Conservation (phyloP, 2,113 vertebrate species). For the Pipra filicauda region DNA sequence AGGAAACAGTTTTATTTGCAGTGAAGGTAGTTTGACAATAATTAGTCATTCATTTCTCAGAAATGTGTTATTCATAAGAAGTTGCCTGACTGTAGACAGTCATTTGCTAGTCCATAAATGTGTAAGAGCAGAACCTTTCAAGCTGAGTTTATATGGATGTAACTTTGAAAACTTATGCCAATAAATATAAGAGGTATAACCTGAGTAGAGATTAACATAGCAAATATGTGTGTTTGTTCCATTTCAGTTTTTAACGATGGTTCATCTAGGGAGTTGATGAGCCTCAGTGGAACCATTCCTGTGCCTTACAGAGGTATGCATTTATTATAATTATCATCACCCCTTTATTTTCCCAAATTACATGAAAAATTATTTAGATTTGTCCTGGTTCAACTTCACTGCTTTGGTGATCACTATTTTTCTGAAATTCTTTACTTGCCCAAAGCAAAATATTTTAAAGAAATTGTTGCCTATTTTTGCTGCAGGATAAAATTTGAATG, state of each 20-base stretch:
- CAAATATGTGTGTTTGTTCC: not conserved
- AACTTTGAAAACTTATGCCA: not conserved
- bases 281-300: slow-evolving; percentile 94
- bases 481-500: not conserved
- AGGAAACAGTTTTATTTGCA: not conserved
- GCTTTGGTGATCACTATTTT: rapidly evolving
- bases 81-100: not conserved
- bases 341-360: not conserved
- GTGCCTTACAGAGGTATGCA: slow-evolving; percentile 92
- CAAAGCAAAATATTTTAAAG: not conserved
- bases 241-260: slow-evolving; percentile 96
- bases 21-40: not conserved
- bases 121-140: not conserved
- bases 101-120: not conserved
- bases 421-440: not conserved
- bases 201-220: not conserved
- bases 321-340: not conserved
- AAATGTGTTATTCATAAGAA: not conserved
- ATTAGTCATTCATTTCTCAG: not conserved
- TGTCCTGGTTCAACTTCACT: not conserved
- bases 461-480: not conserved
- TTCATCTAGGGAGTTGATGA: slow-evolving; percentile 92
- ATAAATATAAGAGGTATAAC: not conserved
- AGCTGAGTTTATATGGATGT: not conserved
- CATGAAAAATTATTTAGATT: not conserved